Evolutionary conservation across 1,140 invertebrate species (phyloP), one percentile per base, ranked within the genome.

Genomic region (Caenorhabditis briggsae): DNA sequence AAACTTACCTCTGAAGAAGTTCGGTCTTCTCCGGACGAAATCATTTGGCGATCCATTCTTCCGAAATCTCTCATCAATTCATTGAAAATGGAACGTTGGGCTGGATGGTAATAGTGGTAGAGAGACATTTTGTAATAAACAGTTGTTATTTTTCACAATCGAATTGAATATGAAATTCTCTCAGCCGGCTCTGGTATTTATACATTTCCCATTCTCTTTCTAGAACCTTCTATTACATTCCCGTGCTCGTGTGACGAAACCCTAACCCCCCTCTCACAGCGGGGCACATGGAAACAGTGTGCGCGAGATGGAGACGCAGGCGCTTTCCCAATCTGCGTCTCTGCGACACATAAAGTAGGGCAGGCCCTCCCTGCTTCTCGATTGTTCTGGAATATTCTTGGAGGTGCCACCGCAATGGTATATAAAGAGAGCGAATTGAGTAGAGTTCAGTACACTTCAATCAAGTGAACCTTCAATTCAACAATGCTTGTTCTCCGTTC

Each of bases 1-100:
- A 48, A 53, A 65, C 59, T 64, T 65, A 84, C 83, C 83, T 84
- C 83, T 48, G 83, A 78, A 25, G 46, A 78, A 23, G 20, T 61
- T 3, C 9, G 33, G 6, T 20, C n/a, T 16, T 8, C 59, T 64
- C 23, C 25, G 18, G 20, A 64, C 1, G 59, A 23, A 18, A 33
- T 18, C 11, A 46, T 18, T 20, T 53, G 33, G 0, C 70, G 43
- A 46, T 78, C 70, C 18, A 78, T 53, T 23, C n/a, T 2, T 20
- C 18, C 46, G 9, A 78, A 23, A 78, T 78, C 46, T 50, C 46
- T 78, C 46, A 78, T 78, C 20, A 78, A 23, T 18, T 78, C 70
- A 23, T 53, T 41, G 33, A 78, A 78, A 78, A 78, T 5, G 50
- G 70, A 50, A 14, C n/a, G 70, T 50, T 78, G 70, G 41, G 70